Base-by-base conservation (phyloP, 2,797 vertebrate species). In the Sebastes elongatus region DNA sequence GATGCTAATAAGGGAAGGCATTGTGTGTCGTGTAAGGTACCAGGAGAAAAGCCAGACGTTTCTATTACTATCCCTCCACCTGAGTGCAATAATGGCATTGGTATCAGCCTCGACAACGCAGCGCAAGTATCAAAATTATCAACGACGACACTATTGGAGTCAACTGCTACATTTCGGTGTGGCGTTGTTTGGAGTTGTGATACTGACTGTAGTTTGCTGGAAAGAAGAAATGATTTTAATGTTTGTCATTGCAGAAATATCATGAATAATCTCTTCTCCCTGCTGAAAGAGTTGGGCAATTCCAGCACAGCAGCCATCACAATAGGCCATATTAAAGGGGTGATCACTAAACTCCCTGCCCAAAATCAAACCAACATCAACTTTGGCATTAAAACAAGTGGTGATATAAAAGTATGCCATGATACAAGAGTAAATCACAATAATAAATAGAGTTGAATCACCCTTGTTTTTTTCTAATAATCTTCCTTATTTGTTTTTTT, bases 1-100 rank as follows among this genome's bases (percentile, higher is more conserved):
- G 0, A 23, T 14, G 0, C 0, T 3, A 0, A 5, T 3, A 0
- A 1, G 0, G 0, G 0, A 0, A 2, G 0, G 2, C 0, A 8
- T 1, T 80, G 78, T 56, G 3, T 28, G 23, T 2, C 8, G 20
- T 62, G 75, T 79, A 3, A 65, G 3, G 3, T 2, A 65, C 14
- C 32, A 33, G n/a, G 5, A 22, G 2, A 6, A 1, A 6, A 6
- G 62, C 8, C 23, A 49, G 38, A 16, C 3, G 3, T 0, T 13
- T 3, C 4, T 1, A 2, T 61, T 6, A 10, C 0, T 11, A 0
- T 22, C 1, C 3, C 23, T 3, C 1, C 1, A 2, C 0, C 0
- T 6, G 3, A 3, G 1, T 0, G 0, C 4, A 5, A 13, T 1
- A 14, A 20, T 2, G 16, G 23, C 46, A 4, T 0, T 5, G n/a